phyloP scores from a whole-genome alignment of 2,888 invertebrate genomes.

The Mesorhabditis belari region DNA sequence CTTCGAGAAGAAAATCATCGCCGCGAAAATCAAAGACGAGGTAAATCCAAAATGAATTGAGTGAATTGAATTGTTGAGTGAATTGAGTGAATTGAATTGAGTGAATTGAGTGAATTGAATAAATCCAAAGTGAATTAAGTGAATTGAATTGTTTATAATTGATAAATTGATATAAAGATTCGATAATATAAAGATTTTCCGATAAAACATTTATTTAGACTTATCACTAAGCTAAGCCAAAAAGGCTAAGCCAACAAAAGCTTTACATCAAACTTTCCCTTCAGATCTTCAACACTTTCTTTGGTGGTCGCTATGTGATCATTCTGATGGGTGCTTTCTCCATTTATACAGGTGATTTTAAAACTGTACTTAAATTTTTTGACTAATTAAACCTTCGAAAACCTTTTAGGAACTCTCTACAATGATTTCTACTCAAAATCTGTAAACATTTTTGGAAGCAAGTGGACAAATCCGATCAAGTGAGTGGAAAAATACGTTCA shows the following conservation, averaged over 20 bases:
- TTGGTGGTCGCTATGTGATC: constrained; percentile 88
- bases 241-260: background rate
- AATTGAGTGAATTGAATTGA: background rate
- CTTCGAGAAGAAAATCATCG: constrained; percentile 74
- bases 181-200: background rate
- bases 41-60: background rate
- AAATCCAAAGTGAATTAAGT: background rate
- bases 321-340: constrained; percentile 66
- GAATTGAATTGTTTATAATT: background rate
- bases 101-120: background rate
- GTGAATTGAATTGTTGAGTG: no score
- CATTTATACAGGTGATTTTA: constrained; percentile 51
- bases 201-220: background rate
- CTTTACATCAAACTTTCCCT: constrained; percentile 32
- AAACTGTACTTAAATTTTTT: constrained; percentile 20
- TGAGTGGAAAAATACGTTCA: constrained; percentile 1
- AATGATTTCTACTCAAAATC: constrained; percentile 96
- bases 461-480: constrained; percentile 38
- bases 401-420: constrained; percentile 74
- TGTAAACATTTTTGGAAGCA: constrained; percentile 79
- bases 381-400: constrained; percentile 65
- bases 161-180: background rate
- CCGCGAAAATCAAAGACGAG: constrained; percentile 43
- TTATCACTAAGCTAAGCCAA: background rate
- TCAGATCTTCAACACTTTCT: constrained; percentile 93